Evolutionary conservation across 2,113 vertebrate genomes (phyloP).

Genomic region (Ivindomyrus marchei): DNA sequence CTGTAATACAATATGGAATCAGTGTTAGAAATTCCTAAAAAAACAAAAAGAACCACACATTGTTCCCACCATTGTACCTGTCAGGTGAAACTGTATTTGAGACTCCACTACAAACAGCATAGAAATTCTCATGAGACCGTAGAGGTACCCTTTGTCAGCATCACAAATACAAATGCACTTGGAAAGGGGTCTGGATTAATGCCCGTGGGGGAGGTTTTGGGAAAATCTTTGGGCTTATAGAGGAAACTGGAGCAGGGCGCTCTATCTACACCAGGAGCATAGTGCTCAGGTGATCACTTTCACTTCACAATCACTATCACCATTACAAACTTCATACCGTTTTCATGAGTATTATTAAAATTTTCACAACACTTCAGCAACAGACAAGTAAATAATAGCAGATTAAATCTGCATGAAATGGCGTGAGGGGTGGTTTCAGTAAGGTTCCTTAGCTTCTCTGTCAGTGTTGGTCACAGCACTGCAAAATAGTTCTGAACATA

Average conservation of each 20-base stretch:
- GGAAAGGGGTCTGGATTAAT: neutral
- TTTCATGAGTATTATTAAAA: neutral
- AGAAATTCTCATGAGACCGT: neutral
- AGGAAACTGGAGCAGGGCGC: neutral
- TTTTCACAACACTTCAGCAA: neutral
- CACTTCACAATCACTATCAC: neutral
- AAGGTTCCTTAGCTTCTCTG: neutral
- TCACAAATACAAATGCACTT: neutral
- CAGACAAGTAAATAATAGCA: neutral
- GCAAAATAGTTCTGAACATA: neutral
- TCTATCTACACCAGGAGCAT: neutral
- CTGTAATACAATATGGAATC: neutral
- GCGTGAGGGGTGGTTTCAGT: neutral
- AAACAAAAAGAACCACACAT: neutral
- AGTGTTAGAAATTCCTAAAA: neutral
- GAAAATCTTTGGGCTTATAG: neutral
- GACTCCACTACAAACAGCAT: neutral
- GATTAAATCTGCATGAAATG: neutral
- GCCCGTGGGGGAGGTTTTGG: neutral
- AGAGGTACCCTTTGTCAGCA: neutral
- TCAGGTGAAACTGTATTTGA: neutral
- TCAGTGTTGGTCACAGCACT: neutral
- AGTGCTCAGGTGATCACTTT: neutral
- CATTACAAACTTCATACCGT: neutral
- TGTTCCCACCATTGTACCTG: neutral